A percentile compares a stretch with the other conserved stretches of the same genome.
These are phyloP conservation scores for Hippoglossus hippoglossus DNA, from an alignment of 2,797 vertebrate genomes.

Conservation along the genomic window DNA sequence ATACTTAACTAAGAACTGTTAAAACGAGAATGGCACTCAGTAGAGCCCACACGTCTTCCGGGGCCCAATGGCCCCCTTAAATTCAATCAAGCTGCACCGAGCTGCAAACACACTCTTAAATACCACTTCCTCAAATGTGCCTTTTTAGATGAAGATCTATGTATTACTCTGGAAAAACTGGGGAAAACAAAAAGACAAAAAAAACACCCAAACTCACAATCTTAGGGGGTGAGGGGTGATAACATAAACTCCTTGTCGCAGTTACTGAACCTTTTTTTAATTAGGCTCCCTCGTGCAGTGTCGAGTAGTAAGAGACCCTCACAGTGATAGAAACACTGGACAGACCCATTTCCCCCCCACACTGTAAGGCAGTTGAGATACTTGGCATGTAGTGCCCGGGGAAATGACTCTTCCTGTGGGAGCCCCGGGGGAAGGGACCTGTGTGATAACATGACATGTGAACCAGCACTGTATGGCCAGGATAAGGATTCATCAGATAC, in stretches of 20 bases:
- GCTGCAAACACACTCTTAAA: neutral
- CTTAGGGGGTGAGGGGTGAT: no score
- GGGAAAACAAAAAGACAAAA: neutral
- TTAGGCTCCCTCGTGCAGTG: neutral
- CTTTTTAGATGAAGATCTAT: no score
- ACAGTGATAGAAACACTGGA: conserved; percentile 16
- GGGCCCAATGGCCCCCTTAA: no score
- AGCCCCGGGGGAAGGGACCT: conserved; percentile 78
- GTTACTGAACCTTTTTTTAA: no score
- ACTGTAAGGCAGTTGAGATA: conserved; percentile 51
- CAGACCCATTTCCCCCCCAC: conserved; percentile 19
- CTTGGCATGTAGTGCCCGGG: conserved; percentile 72
- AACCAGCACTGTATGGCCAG: conserved; percentile 77
- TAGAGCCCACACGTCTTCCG: no score
- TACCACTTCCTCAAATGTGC: neutral
- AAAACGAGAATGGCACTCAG: no score
- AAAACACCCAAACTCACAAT: neutral
- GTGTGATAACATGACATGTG: conserved; percentile 78
- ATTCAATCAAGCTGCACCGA: no score
- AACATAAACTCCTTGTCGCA: no score
- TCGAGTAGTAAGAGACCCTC: neutral
- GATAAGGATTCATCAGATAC: conserved; percentile 83
- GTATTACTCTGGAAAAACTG: neutral
- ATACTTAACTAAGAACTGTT: no score
- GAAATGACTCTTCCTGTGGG: conserved; percentile 79